Conservation (phyloP, 2,113 vertebrate genomes). For the Echinops telfairi region DNA sequence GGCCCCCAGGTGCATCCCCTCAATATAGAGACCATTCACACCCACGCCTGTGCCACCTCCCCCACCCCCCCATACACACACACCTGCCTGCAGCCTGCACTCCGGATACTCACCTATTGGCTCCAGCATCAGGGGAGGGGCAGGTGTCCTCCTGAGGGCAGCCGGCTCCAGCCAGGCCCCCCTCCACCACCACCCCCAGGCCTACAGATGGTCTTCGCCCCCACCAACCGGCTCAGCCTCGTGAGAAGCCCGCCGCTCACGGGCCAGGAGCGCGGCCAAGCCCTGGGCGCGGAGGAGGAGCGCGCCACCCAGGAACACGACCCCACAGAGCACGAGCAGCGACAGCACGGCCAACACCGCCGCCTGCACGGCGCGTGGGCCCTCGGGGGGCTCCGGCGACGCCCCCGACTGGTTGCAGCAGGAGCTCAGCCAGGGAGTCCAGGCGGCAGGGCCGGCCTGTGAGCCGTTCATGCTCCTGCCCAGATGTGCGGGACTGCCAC, state of each 20-base stretch:
- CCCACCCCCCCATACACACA: not conserved
- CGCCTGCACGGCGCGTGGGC: constrained; percentile 90
- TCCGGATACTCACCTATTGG: not conserved
- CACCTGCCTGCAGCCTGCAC: constrained; percentile 15
- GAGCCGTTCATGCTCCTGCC: constrained; percentile 65
- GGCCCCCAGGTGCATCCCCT: not conserved
- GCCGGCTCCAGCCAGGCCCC: no score
- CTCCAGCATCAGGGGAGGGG: accelerated
- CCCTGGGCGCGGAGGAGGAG: constrained; percentile 95
- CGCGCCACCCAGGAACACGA: constrained; percentile 95
- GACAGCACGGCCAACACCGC: constrained; percentile 94
- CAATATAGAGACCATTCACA: no score
- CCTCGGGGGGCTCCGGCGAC: constrained; percentile 75
- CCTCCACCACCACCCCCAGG: no score
- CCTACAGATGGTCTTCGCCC: constrained; percentile 64
- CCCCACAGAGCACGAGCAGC: constrained; percentile 93
- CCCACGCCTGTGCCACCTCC: not conserved
- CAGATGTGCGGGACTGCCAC: constrained; percentile 32
- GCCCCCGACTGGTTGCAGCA: constrained; percentile 77
- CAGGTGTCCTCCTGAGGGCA: no score
- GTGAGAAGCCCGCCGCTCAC: constrained; percentile 87
- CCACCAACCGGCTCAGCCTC: constrained; percentile 89
- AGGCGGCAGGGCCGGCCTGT: not conserved
- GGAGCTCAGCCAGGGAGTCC: constrained; percentile 60
- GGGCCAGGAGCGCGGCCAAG: constrained; percentile 90